phyloP scores from a whole-genome alignment of 2,113 vertebrate genomes.

The Sprattus sprattus region DNA sequence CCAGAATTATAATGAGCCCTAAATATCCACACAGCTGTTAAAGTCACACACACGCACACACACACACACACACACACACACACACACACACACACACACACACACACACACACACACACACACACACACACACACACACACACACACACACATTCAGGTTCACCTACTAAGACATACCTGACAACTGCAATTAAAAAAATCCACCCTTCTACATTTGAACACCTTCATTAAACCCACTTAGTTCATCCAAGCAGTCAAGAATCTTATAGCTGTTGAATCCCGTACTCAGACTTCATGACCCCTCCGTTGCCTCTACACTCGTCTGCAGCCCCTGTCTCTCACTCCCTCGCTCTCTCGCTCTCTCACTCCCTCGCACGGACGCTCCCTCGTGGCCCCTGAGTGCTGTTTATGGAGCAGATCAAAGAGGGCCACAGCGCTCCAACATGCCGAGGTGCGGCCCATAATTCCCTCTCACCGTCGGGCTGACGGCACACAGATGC shows the following conservation, averaged over 20 bases:
- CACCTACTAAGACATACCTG: background rate
- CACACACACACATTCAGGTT: background rate
- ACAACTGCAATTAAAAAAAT: background rate
- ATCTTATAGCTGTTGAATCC: background rate
- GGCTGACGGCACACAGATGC: background rate
- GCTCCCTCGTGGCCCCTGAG: too few relatives aligned
- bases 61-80: background rate
- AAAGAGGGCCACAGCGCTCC: background rate
- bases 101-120: constrained; percentile 3
- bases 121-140: background rate
- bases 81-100: background rate
- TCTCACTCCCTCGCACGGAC: background rate
- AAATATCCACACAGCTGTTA: constrained; percentile 17
- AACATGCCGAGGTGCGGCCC: background rate
- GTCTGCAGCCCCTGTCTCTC: background rate
- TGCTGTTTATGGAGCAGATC: background rate
- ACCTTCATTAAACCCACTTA: background rate
- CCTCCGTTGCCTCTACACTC: background rate
- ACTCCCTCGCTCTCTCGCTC: background rate
- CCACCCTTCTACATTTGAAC: background rate
- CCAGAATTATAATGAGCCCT: background rate
- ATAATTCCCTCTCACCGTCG: background rate
- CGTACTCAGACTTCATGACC: background rate
- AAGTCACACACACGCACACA: background rate
- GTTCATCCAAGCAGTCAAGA: background rate